Conservation (phyloP, 2,797 vertebrate genomes). For the Pelobates cultripes region DNA sequence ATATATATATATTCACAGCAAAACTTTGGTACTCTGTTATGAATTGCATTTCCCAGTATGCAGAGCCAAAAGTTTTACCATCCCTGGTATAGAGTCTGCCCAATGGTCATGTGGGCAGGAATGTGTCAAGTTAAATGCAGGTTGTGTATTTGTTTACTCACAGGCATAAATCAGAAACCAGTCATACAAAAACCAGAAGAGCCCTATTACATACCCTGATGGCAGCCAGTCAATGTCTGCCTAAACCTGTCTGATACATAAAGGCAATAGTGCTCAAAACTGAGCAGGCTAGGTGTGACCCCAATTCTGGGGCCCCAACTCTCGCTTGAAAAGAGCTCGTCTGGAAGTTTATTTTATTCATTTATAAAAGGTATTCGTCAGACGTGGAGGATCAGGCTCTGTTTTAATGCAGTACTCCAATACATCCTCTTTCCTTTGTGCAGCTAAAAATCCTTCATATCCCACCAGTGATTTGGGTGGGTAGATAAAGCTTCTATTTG, state of each 20-base stretch:
- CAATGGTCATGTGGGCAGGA: constrained; percentile 1
- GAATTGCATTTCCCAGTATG: too few relatives aligned
- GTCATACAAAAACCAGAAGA: constrained; percentile 1
- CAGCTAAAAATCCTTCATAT: constrained; percentile 79
- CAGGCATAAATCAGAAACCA: constrained; percentile 18
- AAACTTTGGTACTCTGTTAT: too few relatives aligned
- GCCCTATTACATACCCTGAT: constrained; percentile 28
- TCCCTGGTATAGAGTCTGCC: too few relatives aligned
- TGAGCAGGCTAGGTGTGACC: constrained; percentile 16
- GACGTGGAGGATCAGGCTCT: constrained; percentile 61
- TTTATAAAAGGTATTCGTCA: constrained; percentile 54
- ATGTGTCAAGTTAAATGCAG: constrained; percentile 40
- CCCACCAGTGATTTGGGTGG: constrained; percentile 60
- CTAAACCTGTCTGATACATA: constrained; percentile 32
- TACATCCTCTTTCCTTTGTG: constrained; percentile 64
- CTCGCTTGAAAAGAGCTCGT: constrained; percentile 25
- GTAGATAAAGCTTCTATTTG: constrained; percentile 81
- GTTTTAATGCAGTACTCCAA: constrained; percentile 24
- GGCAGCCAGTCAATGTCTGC: constrained; percentile 12
- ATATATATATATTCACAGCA: too few relatives aligned
- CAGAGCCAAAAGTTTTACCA: too few relatives aligned
- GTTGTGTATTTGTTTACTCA: constrained; percentile 1
- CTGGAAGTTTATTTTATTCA: constrained; percentile 58
- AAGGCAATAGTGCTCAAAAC: constrained; percentile 35
- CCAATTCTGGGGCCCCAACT: not conserved